These are phyloP conservation scores for Chunga burmeisteri DNA, from an alignment of 2,113 vertebrate species.

Conservation along the genomic window DNA sequence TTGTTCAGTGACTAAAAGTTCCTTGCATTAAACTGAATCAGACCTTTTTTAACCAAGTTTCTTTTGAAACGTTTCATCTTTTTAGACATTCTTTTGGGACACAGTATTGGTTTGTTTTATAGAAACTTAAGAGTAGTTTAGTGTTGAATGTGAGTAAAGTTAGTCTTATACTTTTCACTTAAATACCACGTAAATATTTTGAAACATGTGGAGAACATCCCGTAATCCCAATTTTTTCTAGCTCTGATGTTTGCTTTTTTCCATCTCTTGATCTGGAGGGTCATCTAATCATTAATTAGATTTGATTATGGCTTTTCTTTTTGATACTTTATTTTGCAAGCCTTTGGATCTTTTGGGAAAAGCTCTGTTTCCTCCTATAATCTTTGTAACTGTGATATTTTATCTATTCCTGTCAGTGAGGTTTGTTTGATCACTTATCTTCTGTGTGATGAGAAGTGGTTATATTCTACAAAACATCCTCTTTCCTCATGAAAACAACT, in stretches of 20 bases:
- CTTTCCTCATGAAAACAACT: background rate
- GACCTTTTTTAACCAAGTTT: background rate
- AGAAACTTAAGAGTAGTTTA: background rate
- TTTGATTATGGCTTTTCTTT: background rate
- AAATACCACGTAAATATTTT: background rate
- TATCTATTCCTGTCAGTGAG: background rate
- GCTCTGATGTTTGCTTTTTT: background rate
- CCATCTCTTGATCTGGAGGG: background rate
- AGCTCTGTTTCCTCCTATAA: background rate
- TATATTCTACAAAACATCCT: background rate
- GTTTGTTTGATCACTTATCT: constrained; percentile 40
- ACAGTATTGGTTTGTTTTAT: background rate
- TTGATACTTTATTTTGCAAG: background rate
- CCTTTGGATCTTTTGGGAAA: background rate
- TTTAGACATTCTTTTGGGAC: background rate
- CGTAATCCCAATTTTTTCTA: background rate
- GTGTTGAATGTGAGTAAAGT: background rate
- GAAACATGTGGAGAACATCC: background rate
- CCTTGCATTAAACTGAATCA: background rate
- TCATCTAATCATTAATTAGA: background rate
- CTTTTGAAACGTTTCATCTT: background rate
- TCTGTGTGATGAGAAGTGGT: background rate
- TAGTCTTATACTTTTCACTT: background rate
- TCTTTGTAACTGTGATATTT: background rate
- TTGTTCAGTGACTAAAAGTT: background rate